phyloP scores from a whole-genome alignment of 2,888 invertebrate species.

The Terebella lapidaria region DNA sequence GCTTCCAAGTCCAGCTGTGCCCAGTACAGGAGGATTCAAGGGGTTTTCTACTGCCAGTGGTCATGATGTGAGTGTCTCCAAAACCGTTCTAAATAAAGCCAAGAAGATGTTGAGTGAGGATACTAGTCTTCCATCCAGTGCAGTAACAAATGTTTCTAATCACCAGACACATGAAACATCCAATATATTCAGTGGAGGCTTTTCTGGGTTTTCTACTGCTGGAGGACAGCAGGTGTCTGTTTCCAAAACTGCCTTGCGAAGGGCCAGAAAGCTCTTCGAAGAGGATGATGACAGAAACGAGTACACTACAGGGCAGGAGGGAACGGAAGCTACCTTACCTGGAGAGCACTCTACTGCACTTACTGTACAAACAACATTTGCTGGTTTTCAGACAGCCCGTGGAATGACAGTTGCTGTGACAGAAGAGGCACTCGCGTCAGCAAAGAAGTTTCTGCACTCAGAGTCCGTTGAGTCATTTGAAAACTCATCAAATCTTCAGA shows the following conservation, averaged over 20 bases:
- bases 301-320: background rate
- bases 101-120: background rate
- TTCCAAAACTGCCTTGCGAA: no score
- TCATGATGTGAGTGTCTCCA: background rate
- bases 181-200: no score
- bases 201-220: no score
- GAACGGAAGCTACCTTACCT: no score
- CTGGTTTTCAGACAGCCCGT: background rate
- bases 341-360: no score
- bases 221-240: no score
- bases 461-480: background rate
- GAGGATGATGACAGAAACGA: background rate
- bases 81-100: background rate
- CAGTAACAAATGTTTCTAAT: background rate
- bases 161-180: background rate
- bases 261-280: background rate
- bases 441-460: background rate
- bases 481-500: no score
- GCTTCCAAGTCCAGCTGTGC: no score
- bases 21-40: background rate
- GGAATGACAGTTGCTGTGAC: background rate
- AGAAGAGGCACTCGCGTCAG: background rate
- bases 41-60: background rate
- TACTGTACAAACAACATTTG: background rate
- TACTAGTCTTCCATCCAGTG: background rate